Evolutionary conservation across 53 echinoderm and acorn worm species (phyloP), one percentile per base, ranked within the genome.

Genomic region (Patiria pectinifera): DNA sequence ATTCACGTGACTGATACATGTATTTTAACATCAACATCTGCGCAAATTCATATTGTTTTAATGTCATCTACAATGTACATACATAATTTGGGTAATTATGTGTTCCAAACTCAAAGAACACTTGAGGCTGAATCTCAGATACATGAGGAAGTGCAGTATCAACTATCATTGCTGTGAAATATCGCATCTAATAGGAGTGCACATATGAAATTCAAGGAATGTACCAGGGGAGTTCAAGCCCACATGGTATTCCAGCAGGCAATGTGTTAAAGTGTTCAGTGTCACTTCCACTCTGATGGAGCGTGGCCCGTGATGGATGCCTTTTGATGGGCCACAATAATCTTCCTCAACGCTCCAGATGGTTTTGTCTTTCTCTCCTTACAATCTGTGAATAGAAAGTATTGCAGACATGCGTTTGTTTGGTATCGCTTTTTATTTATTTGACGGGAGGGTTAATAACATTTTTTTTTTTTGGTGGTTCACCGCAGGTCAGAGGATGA

Each of bases 201-300:
- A 74, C 24, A 23, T 6, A 24, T 77, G 44, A n/a, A 49, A 87
- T 87, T 26, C 78, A 59, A 87, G 8, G 44, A 53, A 78, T 48
- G 49, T 21, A 77, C 74, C 24, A 15, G 78, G 90, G 90, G 90
- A 90, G 45, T 90, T 13, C 6, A 44, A 44, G 15, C 66, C 21
- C 84, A 84, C 66, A 47, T 90, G 90, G 90, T 63, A 90, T 90
- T 90, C 66, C 13, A 11, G 44, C n/a, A 11, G 11, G 69, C 79
- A 75, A 48, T 90, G 80, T 90, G 90, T 62, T 59, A 62, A 16
- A 80, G 44, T 69, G 11, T 46, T 90, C 90, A 80, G 60, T 90
- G 90, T 69, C 90, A 80, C 69, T 90, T 80, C 80, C 81, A 69
- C 80, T 90, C 21, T 18, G 46, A 46, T 21, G 15, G 46, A 66